A percentile compares a stretch with the other conserved stretches of the same genome.
Evolutionary conservation across 2,888 invertebrate genomes (phyloP).

Genomic region (Coecobrya sp.): DNA sequence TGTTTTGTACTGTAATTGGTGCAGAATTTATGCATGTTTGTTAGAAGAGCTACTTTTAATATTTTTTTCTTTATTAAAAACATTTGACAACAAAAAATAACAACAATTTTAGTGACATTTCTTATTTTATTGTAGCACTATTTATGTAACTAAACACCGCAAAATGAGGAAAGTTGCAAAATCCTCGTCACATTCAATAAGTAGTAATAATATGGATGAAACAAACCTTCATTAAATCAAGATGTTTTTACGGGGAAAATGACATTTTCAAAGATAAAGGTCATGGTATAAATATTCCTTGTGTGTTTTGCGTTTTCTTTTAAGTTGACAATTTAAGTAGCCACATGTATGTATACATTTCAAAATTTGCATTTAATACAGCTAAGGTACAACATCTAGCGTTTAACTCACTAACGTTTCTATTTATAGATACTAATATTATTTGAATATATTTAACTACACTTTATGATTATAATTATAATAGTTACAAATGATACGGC

Average conservation of each 20-base stretch:
- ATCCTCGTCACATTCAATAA: too few species aligned
- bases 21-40: not conserved
- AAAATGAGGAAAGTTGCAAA: not conserved
- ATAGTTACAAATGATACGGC: not conserved
- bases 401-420: not conserved
- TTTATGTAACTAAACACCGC: not conserved
- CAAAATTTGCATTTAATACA: slow-evolving; percentile 37
- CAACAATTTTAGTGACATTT: slow-evolving; percentile 18
- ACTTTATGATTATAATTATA: too few species aligned
- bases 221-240: not conserved
- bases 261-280: not conserved
- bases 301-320: not conserved
- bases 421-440: not conserved
- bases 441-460: not conserved
- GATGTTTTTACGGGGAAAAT: not conserved
- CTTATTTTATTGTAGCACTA: not conserved
- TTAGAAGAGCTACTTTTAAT: not conserved
- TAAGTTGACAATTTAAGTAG: not conserved
- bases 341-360: slow-evolving; percentile 6
- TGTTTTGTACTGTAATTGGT: too few species aligned
- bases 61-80: slow-evolving; percentile 32
- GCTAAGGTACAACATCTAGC: slow-evolving; percentile 35
- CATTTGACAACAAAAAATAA: slow-evolving; percentile 54
- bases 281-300: not conserved
- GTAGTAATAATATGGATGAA: too few species aligned